phyloP scores from a whole-genome alignment of 2,888 invertebrate species.

The Agrochola litura region DNA sequence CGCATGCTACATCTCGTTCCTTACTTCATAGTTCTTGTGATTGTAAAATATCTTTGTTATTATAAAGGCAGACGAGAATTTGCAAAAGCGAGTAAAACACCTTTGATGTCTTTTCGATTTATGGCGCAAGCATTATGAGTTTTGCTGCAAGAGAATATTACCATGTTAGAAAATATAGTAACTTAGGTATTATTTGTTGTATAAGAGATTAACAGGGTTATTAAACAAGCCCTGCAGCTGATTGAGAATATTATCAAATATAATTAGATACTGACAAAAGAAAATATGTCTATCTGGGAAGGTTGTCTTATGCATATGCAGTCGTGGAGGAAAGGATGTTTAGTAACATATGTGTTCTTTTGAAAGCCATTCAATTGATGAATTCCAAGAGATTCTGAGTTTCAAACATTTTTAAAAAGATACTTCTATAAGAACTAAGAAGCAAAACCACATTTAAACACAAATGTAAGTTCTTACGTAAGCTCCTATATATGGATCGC shows the following conservation, averaged over 20 bases:
- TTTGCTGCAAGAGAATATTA: slow-evolving; percentile 40
- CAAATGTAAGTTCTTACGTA: background rate
- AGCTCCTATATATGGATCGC: too few species aligned
- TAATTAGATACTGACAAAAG: background rate
- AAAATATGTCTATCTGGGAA: background rate
- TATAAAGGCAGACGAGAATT: slow-evolving; percentile 68
- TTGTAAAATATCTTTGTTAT: slow-evolving; percentile 85
- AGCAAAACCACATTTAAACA: background rate
- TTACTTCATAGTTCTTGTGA: slow-evolving; percentile 87
- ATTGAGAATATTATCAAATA: background rate
- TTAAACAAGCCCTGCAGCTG: slow-evolving; percentile 7
- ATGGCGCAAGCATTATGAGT: slow-evolving; percentile 37
- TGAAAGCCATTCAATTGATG: background rate
- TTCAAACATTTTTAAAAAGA: background rate
- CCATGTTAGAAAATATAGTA: slow-evolving; percentile 17
- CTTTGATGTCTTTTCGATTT: slow-evolving; percentile 61
- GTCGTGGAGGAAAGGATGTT: background rate
- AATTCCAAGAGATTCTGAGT: background rate
- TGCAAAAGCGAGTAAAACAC: slow-evolving; percentile 64
- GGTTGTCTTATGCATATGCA: background rate
- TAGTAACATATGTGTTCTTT: background rate
- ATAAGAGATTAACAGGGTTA: background rate
- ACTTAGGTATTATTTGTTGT: slow-evolving; percentile 3
- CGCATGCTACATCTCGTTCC: slow-evolving; percentile 84
- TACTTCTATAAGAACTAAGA: background rate